A percentile compares a stretch with the other conserved stretches of the same genome.
Evolutionary conservation across 2,797 vertebrate species (phyloP).

Genomic region (Anguilla obscura): DNA sequence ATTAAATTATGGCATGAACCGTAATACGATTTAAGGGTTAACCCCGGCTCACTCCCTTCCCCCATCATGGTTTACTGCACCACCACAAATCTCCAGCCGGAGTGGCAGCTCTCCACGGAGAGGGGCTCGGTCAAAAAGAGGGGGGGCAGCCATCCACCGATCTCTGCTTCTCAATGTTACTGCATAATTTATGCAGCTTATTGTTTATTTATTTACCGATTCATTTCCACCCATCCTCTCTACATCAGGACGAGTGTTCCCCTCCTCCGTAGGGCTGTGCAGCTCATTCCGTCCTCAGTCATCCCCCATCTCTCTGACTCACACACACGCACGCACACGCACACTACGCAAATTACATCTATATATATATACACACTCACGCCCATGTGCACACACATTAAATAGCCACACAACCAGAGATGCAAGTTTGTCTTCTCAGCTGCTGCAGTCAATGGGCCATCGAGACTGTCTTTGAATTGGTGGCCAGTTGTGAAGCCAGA

Average conservation of each 20-base stretch:
- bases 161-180: not conserved
- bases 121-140: not conserved
- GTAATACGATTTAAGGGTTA: not conserved
- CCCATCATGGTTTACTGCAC: too few relatives aligned
- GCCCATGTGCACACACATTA: not conserved
- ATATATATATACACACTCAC: not conserved
- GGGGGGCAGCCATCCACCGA: not conserved
- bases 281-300: not conserved
- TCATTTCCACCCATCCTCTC: conserved; percentile 28
- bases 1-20: not conserved
- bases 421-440: too few relatives aligned
- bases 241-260: not conserved
- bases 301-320: too few relatives aligned
- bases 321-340: not conserved
- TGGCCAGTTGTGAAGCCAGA: too few relatives aligned
- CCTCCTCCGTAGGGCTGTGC: conserved; percentile 9
- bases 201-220: conserved; percentile 35
- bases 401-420: not conserved
- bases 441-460: too few relatives aligned
- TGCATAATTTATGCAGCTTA: conserved; percentile 26
- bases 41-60: not conserved
- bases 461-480: too few relatives aligned
- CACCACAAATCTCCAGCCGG: not conserved
- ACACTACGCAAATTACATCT: not conserved
- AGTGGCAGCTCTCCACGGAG: not conserved